Evolutionary conservation across 2,113 vertebrate species (phyloP).

Genomic region (Phyllostomus discolor): DNA sequence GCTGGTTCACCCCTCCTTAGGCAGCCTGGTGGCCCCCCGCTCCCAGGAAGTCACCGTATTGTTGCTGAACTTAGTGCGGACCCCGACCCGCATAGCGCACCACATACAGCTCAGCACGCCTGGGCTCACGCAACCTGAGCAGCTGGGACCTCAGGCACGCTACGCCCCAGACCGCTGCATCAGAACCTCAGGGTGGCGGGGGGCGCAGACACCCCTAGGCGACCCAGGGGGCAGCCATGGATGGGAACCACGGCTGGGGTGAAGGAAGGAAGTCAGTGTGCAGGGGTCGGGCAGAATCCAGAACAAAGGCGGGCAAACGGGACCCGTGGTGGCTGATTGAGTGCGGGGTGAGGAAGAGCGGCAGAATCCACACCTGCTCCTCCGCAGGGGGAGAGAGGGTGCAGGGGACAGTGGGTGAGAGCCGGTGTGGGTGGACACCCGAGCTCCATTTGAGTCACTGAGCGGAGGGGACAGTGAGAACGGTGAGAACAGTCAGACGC

Average conservation of each 20-base stretch:
- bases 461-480: background rate
- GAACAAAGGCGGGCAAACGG: background rate
- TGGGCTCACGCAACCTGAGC: too few relatives aligned
- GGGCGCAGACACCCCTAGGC: background rate
- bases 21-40: too few relatives aligned
- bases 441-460: background rate
- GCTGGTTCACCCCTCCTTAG: too few relatives aligned
- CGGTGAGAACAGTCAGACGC: background rate
- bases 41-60: too few relatives aligned
- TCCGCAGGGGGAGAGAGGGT: too few relatives aligned
- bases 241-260: background rate
- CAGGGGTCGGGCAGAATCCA: background rate
- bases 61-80: too few relatives aligned
- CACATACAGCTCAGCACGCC: too few relatives aligned
- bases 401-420: too few relatives aligned
- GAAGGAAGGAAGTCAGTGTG: background rate
- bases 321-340: background rate
- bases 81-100: too few relatives aligned
- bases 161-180: background rate
- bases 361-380: background rate
- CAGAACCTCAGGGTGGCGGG: background rate
- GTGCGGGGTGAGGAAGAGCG: fast-evolving
- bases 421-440: background rate
- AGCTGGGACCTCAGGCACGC: background rate
- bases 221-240: background rate